Base-by-base conservation (phyloP, 2,113 vertebrate genomes). In the Danionella cerebrum region DNA sequence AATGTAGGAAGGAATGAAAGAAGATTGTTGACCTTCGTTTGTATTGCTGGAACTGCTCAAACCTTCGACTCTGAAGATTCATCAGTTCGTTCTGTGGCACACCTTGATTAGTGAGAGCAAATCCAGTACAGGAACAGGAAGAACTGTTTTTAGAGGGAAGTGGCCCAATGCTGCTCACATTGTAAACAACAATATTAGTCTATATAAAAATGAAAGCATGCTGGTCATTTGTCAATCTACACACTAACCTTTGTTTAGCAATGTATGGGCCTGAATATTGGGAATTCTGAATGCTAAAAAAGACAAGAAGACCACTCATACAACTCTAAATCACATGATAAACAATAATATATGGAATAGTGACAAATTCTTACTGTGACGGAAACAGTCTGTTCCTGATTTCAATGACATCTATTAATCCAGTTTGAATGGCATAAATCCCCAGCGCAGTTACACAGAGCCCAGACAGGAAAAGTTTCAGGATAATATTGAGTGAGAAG, bases 11-110 rank as follows among this genome's bases (percentile, higher is more conserved):
- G 14, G n/a, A 35, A 57, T 29, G 16, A 13, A n/a, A n/a, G n/a
- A n/a, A n/a, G n/a, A 22, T 16, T 36, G 13, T 18, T 47, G 1
- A 79, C 80, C 80, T 82, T 27, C 39, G n/a, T 10, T 65, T 73
- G 27, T 73, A 60, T 27, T 72, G 48, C 1, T 63, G 42, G 27
- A 57, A 35, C 63, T 76, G 75, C 12, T 73, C 59, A 1, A 51
- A 51, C n/a, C 76, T 19, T 1, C 76, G 70, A 27, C 42, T 27
- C 38, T 11, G 14, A 16, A 76, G 2, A 7, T 59, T 41, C 6
- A 27, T 31, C 4, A 22, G 62, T 6, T 39, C 35, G 5, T 27
- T 24, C 1, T 5, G 22, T 3, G 18, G 16, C 42, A 71, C 52
- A 12, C 6, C 6, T 5, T 1, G 8, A 5, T 0, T 12, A 25